phyloP scores from a whole-genome alignment of 1,140 invertebrate species.

The Dendroctonus valens region DNA sequence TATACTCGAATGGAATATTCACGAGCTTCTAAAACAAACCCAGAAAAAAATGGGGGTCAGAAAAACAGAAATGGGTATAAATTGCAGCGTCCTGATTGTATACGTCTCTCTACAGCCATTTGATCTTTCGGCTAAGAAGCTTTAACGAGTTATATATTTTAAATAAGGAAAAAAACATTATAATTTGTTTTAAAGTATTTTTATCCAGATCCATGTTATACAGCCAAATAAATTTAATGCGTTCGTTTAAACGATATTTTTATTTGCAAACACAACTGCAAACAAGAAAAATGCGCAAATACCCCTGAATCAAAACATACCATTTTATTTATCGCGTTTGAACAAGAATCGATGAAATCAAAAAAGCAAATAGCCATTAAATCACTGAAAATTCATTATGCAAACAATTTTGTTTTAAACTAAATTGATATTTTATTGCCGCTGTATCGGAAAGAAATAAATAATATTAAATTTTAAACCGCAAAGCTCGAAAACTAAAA shows the following conservation, averaged over 20 bases:
- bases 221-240: too few relatives aligned
- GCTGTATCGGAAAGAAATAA: conserved; percentile 18
- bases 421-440: conserved; percentile 24
- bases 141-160: too few relatives aligned
- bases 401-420: conserved; percentile 23
- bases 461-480: conserved; percentile 24
- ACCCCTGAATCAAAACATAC: background rate
- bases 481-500: conserved; percentile 18
- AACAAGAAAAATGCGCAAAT: background rate
- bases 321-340: conserved; percentile 17
- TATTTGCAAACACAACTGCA: too few relatives aligned
- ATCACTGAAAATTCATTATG: conserved; percentile 16
- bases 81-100: too few relatives aligned
- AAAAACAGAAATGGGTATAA: too few relatives aligned
- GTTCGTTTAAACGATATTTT: too few relatives aligned
- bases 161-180: too few relatives aligned
- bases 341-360: conserved; percentile 1
- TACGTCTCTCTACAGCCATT: too few relatives aligned
- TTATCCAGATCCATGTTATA: too few relatives aligned
- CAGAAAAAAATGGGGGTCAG: too few relatives aligned
- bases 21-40: background rate
- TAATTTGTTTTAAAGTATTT: too few relatives aligned
- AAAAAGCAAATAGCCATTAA: conserved; percentile 20
- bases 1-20: background rate
- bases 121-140: too few relatives aligned